A percentile compares a stretch with the other conserved stretches of the same genome.
Evolutionary conservation across 2,797 vertebrate genomes (phyloP).

Genomic region (Clarias fuscus): DNA sequence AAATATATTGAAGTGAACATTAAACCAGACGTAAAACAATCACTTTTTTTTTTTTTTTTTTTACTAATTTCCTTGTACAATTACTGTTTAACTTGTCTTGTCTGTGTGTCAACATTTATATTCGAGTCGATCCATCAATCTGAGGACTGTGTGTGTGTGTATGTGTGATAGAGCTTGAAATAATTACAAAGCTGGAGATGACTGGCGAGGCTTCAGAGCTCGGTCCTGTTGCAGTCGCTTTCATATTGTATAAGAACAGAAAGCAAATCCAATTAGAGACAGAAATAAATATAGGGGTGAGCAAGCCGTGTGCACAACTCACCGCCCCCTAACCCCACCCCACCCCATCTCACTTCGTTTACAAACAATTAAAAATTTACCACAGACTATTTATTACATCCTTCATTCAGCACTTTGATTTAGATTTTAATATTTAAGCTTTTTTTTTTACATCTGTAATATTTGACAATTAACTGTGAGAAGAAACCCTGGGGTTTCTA

Average conservation of each 20-base stretch:
- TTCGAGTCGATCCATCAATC: slow-evolving; percentile 40
- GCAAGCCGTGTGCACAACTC: slow-evolving; percentile 43
- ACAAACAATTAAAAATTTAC: slow-evolving; percentile 28
- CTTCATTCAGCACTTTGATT: slow-evolving; percentile 41
- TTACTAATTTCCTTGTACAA: slow-evolving; percentile 44
- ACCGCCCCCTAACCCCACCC: no score
- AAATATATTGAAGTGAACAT: background rate
- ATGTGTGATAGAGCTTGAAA: slow-evolving; percentile 42
- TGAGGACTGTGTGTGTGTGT: background rate
- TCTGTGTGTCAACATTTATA: slow-evolving; percentile 29
- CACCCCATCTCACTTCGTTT: slow-evolving; percentile 17
- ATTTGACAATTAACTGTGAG: slow-evolving; percentile 65
- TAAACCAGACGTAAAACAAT: background rate
- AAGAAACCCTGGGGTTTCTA: slow-evolving; percentile 60
- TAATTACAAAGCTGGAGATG: slow-evolving; percentile 48
- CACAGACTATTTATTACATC: background rate
- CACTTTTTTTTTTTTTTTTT: background rate
- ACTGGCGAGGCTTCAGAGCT: slow-evolving; percentile 45
- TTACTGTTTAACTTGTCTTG: slow-evolving; percentile 41
- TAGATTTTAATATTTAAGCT: slow-evolving; percentile 47
- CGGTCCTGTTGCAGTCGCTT: slow-evolving; percentile 48
- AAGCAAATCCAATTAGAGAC: slow-evolving; percentile 60
- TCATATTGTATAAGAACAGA: slow-evolving; percentile 48
- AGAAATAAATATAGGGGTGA: slow-evolving; percentile 60
- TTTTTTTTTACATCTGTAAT: slow-evolving; percentile 50